Evolutionary conservation across 2,888 invertebrate genomes (phyloP).

Genomic region (Lutraria lutraria): DNA sequence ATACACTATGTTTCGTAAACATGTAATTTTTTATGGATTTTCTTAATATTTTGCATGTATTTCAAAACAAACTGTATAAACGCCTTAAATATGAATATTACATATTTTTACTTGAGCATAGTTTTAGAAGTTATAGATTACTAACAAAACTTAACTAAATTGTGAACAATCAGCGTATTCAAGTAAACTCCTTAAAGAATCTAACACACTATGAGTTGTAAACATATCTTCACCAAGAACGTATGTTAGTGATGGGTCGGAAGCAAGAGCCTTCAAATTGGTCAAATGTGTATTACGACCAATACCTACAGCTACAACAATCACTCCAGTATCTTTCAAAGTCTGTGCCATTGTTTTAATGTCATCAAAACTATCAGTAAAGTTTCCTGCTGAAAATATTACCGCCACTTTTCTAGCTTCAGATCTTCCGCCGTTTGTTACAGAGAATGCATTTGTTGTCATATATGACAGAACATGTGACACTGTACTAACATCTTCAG

Average conservation of each 20-base stretch:
- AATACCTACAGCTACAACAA: slow-evolving; percentile 15
- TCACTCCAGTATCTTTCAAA: neutral
- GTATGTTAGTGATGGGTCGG: slow-evolving; percentile 10
- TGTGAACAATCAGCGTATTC: slow-evolving; percentile 29
- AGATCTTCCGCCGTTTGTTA: slow-evolving; percentile 1
- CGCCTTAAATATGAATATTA: too few species aligned
- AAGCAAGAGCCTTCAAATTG: neutral
- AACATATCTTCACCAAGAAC: slow-evolving; percentile 28
- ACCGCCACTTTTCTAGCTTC: slow-evolving; percentile 19
- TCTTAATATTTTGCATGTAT: too few species aligned
- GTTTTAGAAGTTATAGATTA: too few species aligned
- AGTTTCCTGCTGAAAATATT: slow-evolving; percentile 22
- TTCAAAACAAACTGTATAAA: too few species aligned
- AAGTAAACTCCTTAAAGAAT: neutral
- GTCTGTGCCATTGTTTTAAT: neutral
- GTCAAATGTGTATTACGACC: neutral
- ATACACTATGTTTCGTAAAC: too few species aligned
- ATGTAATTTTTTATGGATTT: too few species aligned
- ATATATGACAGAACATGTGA: neutral
- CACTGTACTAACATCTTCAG: neutral
- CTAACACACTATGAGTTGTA: neutral
- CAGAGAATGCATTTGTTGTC: neutral
- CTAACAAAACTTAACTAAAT: neutral
- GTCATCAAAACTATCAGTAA: slow-evolving; percentile 7
- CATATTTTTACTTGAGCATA: too few species aligned